Base-by-base conservation (phyloP, 1,140 invertebrate species). In the Pararge aegeria region DNA sequence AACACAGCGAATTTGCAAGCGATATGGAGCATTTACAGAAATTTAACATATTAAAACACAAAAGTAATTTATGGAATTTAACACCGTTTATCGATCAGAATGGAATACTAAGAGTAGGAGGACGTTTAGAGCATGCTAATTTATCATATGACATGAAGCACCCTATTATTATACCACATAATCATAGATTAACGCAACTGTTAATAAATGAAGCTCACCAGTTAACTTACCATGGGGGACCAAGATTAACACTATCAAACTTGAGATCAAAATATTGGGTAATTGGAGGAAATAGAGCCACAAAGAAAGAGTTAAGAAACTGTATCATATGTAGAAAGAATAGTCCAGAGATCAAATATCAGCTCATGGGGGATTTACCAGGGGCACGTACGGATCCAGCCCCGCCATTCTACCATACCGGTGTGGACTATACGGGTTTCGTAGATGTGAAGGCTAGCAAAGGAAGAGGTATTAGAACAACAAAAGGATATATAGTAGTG, bases 401-500 rank as follows among this genome's bases (percentile, higher is more conserved):
- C 0, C 55, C 68, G 5, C 75, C 81, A 3, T 91, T 91, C 58
- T 54, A 61, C 29, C 48, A 79, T 12, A 63, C 62, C 0, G 89
- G 81, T 0, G 67, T 89, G 0, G 87, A 91, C 65, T 90, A 72
- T 55, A 81, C 76, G 0, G 90, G 89, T 2, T 78, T 79, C 6
- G 71, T 89, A 19, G n/a, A 48, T n/a, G 53, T 86, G 0, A 81
- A 73, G 51, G 55, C 72, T 2, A 68, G 58, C 24, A 70, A 70
- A 30, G 61, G 67, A 9, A 64, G 79, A 9, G 73, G 70, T 1
- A 68, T 71, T 6, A 68, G 60, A 48, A 66, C 67, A 5, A 55
- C 64, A 0, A 91, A 91, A 55, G 79, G 66, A 5, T 90, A 90
- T 50, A 50, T 88, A 4, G 70, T 73, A 21, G 18, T 90, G 10